phyloP scores from a whole-genome alignment of 1,140 invertebrate species.

The Drosophila rufa region DNA sequence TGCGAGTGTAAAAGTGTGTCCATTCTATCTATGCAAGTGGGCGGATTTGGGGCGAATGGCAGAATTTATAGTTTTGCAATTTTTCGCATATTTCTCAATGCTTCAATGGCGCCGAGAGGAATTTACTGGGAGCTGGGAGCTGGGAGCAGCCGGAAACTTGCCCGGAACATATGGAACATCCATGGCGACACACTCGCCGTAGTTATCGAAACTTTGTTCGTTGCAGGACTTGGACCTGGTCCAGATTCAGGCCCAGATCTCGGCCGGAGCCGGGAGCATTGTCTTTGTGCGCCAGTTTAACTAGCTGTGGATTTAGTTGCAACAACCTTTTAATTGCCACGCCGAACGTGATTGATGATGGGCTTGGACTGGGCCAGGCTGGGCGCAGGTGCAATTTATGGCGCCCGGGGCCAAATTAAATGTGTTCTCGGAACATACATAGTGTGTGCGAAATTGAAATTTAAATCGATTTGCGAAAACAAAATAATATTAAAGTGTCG shows the following conservation, averaged over 20 bases:
- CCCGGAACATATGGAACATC: constrained; percentile 58
- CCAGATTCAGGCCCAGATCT: constrained; percentile 13
- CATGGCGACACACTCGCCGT: constrained; percentile 30
- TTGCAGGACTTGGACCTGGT: constrained; percentile 30
- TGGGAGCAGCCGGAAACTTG: constrained; percentile 28
- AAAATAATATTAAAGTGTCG: constrained; percentile 34
- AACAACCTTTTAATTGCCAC: constrained; percentile 29
- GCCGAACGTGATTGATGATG: constrained; percentile 31
- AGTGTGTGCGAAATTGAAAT: constrained; percentile 25
- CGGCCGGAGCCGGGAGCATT: constrained; percentile 11
- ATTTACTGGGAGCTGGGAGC: constrained; percentile 45
- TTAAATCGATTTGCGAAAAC: constrained; percentile 28
- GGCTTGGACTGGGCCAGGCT: background rate
- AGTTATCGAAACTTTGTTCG: constrained; percentile 44
- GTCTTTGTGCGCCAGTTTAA: constrained; percentile 31
- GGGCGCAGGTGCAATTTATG: constrained; percentile 39
- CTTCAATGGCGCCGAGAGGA: constrained; percentile 55
- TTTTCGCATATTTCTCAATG: constrained; percentile 82
- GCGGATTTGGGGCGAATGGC: constrained; percentile 27
- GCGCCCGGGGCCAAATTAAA: constrained; percentile 25
- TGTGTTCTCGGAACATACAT: background rate
- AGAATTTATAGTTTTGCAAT: constrained; percentile 79
- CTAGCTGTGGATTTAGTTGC: constrained; percentile 56
- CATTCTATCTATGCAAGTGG: constrained; percentile 11
- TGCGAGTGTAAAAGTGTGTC: constrained; percentile 5